These are phyloP conservation scores for Ovibos moschatus DNA, from an alignment of 2,113 vertebrate genomes.

Conservation along the genomic window DNA sequence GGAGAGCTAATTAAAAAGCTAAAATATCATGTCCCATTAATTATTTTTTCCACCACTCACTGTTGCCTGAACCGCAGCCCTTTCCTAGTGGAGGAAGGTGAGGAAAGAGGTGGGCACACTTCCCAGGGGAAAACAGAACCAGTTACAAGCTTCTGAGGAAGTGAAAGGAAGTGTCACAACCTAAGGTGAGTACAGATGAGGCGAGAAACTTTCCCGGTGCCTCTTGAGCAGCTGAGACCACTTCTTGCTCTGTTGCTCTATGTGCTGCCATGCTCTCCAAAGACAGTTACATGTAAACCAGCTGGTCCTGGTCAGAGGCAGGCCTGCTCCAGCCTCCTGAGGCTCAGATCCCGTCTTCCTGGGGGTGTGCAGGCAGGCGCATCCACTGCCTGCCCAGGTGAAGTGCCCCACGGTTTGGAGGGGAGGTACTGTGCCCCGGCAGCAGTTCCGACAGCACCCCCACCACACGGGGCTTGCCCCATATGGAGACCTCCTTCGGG, in stretches of 20 bases:
- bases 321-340: neutral
- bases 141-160: too few relatives aligned
- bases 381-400: too few relatives aligned
- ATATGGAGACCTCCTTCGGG: neutral
- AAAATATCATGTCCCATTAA: neutral
- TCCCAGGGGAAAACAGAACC: neutral
- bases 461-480: accelerated
- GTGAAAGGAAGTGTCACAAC: neutral
- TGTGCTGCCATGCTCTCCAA: accelerated
- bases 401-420: neutral
- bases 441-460: accelerated
- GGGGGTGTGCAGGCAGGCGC: accelerated
- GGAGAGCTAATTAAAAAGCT: neutral
- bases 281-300: accelerated
- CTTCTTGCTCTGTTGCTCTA: neutral
- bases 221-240: neutral
- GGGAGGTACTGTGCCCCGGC: accelerated
- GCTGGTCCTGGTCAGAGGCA: neutral
- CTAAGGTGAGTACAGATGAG: accelerated
- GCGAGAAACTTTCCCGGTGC: too few relatives aligned
- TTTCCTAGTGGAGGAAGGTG: neutral
- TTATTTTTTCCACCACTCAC: neutral
- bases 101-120: neutral
- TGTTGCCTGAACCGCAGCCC: neutral
- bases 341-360: neutral